Evolutionary conservation across 2,888 invertebrate species (phyloP), one percentile per base, ranked within the genome.

Genomic region (Teinopalpus imperialis): DNA sequence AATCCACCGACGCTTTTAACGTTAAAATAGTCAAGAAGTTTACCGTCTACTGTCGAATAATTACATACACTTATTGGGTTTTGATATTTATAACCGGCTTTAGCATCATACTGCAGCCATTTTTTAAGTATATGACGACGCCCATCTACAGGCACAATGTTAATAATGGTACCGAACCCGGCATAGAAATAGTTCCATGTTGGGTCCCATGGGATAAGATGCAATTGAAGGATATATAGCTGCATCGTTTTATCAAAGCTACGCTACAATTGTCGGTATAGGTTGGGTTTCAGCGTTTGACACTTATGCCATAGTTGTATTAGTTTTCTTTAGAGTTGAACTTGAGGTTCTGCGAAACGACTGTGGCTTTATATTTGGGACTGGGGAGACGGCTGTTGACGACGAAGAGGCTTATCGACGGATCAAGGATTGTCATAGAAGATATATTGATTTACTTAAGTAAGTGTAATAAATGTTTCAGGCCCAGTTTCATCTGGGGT

Each of bases 291-390:
- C 20, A 3, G 1, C 43, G 1, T 18, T 43, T n/a, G 43, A 34
- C 12, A 8, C 27, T 2, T 12, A 5, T 12, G 18, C 34, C 2
- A 13, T 43, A 1, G 43, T 43, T 7, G 8, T 43, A 6, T 8
- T 43, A 5, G 27, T 43, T 8, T 43, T 43, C 27, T 34, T 43
- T 20, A 34, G 27, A 20, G 34, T 35, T 8, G 43, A 43, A 20
- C 18, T 43, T 26, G 26, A 43, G 10, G 26, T 43, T 0, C 13
- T 43, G 8, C 26, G 34, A 7, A 43, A 35, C 5, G 43, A 43
- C n/a, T 34, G 43, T 13, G 12, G 18, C 2, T 3, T 27, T 12
- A 34, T 43, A 6, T 34, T 43, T 13, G 34, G 34, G 5, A 26
- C 43, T 8, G 13, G 13, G 2, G 27, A 27, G 3, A 2, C 10